phyloP scores from a whole-genome alignment of 2,113 vertebrate genomes.

The Ochotona curzoniae region DNA sequence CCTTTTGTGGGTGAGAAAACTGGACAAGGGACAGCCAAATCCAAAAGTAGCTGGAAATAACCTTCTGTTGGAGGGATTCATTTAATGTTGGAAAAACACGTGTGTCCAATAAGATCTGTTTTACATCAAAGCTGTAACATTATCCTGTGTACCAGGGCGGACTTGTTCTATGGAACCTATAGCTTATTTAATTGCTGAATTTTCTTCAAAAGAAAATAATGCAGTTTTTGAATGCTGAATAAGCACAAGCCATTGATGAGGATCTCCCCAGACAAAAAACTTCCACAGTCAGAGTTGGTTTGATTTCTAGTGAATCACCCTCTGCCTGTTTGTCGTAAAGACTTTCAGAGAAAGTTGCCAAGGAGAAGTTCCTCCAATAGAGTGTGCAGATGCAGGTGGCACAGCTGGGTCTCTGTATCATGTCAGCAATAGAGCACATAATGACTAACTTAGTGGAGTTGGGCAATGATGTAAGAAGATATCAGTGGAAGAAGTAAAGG shows the following conservation, averaged over 20 bases:
- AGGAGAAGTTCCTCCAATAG: neutral
- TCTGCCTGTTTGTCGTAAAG: neutral
- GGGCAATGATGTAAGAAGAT: neutral
- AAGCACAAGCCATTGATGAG: too few species aligned
- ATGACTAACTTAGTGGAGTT: neutral
- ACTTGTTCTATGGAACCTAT: neutral
- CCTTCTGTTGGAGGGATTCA: neutral
- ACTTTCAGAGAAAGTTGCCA: neutral
- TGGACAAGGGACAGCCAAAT: neutral
- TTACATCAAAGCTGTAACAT: neutral
- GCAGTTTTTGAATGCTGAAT: neutral
- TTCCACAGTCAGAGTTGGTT: neutral
- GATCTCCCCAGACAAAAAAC: neutral
- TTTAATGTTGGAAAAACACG: neutral
- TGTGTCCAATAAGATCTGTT: neutral
- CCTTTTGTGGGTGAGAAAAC: neutral
- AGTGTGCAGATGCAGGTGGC: neutral
- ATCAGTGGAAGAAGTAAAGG: neutral
- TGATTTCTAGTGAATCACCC: neutral
- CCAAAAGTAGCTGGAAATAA: neutral
- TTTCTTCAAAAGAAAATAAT: neutral
- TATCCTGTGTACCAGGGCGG: neutral
- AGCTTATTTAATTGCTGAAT: neutral
- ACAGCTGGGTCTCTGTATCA: neutral
- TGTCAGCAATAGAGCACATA: neutral